A percentile compares a stretch with the other conserved stretches of the same genome.
Conservation (phyloP, 2,888 invertebrate species). For the Hybos culiciformis region DNA sequence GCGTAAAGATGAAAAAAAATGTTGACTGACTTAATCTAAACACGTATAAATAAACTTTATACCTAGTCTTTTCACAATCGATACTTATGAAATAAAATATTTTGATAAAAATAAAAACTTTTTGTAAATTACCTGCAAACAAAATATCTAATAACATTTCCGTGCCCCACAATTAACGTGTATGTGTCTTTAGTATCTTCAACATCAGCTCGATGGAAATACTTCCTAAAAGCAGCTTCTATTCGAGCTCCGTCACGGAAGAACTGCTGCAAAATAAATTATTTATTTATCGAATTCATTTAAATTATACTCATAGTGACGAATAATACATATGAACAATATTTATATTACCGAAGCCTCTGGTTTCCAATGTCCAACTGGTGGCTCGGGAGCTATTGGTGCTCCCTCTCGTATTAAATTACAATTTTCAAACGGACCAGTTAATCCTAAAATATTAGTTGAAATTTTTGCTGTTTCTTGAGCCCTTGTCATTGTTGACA, state of each 20-base stretch:
- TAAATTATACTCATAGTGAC: conserved; percentile 1
- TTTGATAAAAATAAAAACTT: neutral
- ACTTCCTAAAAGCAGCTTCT: conserved; percentile 87
- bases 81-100: neutral
- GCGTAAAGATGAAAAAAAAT: too few species aligned
- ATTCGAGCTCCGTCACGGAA: conserved; percentile 86
- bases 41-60: too few species aligned
- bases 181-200: conserved; percentile 69
- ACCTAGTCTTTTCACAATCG: neutral
- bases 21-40: too few species aligned
- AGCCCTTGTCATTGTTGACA: conserved; percentile 89
- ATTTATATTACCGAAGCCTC: conserved; percentile 48
- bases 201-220: conserved; percentile 79
- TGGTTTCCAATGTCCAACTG: conserved; percentile 75
- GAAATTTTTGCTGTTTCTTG: conserved; percentile 83
- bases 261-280: conserved; percentile 55
- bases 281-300: neutral
- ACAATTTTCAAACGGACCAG: conserved; percentile 50
- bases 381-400: conserved; percentile 88
- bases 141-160: conserved; percentile 93
- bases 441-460: conserved; percentile 48
- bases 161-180: conserved; percentile 91
- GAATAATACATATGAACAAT: neutral
- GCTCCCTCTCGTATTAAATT: conserved; percentile 81
- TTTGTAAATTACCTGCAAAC: conserved; percentile 56